A percentile compares a stretch with the other conserved stretches of the same genome.
phyloP scores from a whole-genome alignment of 2,113 vertebrate species.

The Glaucomys volans region DNA sequence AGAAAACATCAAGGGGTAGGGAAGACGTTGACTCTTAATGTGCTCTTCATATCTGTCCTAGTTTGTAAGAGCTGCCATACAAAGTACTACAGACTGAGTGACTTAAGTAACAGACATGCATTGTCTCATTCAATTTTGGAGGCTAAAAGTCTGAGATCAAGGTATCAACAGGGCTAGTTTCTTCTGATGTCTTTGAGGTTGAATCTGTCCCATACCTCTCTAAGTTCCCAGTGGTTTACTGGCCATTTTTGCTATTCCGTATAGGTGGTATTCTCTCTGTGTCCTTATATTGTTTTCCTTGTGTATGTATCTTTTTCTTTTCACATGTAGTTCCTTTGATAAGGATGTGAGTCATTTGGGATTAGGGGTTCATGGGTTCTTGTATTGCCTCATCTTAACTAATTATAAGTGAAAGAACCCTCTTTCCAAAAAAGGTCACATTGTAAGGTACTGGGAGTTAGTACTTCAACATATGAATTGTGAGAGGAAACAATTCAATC shows the following conservation, averaged over 20 bases:
- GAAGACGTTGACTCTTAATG: neutral
- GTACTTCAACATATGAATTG: neutral
- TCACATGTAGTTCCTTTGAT: neutral
- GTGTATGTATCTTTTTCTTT: neutral
- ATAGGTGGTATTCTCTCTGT: neutral
- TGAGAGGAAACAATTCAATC: neutral
- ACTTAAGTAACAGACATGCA: neutral
- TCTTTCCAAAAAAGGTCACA: neutral
- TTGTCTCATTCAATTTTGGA: neutral
- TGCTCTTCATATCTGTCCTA: neutral
- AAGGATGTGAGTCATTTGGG: neutral
- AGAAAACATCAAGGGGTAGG: neutral
- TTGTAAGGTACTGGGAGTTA: neutral
- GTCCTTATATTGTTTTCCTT: neutral
- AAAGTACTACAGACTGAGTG: neutral
- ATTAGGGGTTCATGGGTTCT: neutral
- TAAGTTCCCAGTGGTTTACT: neutral
- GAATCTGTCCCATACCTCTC: neutral
- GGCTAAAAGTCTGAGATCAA: neutral
- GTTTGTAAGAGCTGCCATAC: neutral
- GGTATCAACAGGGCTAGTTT: neutral
- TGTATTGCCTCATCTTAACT: neutral
- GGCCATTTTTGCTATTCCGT: neutral
- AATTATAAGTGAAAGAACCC: neutral
- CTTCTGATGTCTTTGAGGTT: neutral